Evolutionary conservation across 2,888 invertebrate species (phyloP), one percentile per base, ranked within the genome.

Genomic region (Coelopa pilipes): DNA sequence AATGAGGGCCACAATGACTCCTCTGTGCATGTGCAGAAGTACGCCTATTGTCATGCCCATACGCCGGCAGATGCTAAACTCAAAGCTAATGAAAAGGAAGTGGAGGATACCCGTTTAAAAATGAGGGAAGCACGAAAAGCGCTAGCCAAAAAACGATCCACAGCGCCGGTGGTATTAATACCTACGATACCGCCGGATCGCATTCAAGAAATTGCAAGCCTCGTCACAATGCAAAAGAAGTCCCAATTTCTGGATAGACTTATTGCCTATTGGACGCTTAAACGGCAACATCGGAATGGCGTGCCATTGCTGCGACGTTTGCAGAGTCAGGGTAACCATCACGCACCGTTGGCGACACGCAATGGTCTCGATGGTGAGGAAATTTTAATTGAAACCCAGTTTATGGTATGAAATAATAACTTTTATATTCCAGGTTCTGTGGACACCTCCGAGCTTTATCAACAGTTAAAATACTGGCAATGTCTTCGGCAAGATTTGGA

Each of bases 221-320:
- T 96, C 82, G 94, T 97, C 10, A 90, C 90, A 47, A 89, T 90
- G 78, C 91, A 93, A 24, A 94, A 95, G 81, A 92, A 94, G 77
- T 93, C 94, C 34, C 93, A 94, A 80, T 94, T 99, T 81, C 93
- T 98, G 81, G 94, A 95, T 84, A 90, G 96, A 3, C 89, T 99
- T 15, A 92, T 98, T 72, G 95, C 97, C 0, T 99, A 98, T 85
- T 99, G 99, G 99, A 98, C 97, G 4, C 89, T 99, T 60, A 99
- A 99, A 87, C 89, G 99, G 1, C 96, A 97, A 84, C 94, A 94
- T 77, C 89, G 99, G 68, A 98, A 98, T 84, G 99, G 99, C 0
- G 98, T 98, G 11, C 99, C 99, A 0, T 89, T 99, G 75, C 87
- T 99, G 75, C 88, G 98, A 60, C 89, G 98, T 9, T 88, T 97